A percentile compares a stretch with the other conserved stretches of the same genome.
Evolutionary conservation across 2,888 invertebrate species (phyloP).

Genomic region (Drosophila vallismaia): DNA sequence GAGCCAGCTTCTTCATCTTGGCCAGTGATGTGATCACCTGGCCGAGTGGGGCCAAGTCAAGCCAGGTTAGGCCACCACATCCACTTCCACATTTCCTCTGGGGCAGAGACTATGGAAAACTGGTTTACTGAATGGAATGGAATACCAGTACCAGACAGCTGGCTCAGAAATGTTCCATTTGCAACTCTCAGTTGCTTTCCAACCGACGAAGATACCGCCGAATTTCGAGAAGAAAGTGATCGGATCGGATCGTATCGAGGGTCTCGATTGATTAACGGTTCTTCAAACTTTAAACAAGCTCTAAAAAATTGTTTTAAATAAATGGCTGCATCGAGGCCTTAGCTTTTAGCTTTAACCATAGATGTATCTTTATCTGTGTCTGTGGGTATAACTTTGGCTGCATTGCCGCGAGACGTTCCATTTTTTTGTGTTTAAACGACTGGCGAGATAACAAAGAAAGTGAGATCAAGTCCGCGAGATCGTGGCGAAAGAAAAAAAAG

Average conservation of each 20-base stretch:
- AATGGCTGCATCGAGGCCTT: constrained; percentile 28
- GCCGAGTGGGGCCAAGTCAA: constrained; percentile 3
- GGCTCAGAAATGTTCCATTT: constrained; percentile 52
- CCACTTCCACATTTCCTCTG: constrained; percentile 40
- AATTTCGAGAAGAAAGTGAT: constrained; percentile 50
- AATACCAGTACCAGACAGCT: constrained; percentile 19
- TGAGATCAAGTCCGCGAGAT: constrained; percentile 74
- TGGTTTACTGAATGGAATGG: constrained; percentile 49
- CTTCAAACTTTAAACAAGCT: constrained; percentile 28
- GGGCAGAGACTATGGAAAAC: constrained; percentile 50
- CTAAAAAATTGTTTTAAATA: constrained; percentile 30
- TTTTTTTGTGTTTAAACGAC: constrained; percentile 38
- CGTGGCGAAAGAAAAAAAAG: constrained; percentile 62
- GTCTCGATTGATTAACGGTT: constrained; percentile 43
- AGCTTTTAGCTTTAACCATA: neutral
- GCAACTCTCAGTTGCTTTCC: constrained; percentile 43
- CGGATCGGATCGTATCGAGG: constrained; percentile 19
- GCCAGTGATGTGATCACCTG: constrained; percentile 14
- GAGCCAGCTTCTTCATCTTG: constrained; percentile 18
- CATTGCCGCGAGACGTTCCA: constrained; percentile 40
- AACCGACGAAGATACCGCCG: constrained; percentile 23
- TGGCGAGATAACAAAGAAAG: constrained; percentile 53
- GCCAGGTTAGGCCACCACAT: constrained; percentile 28
- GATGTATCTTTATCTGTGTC: neutral
- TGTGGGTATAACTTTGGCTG: constrained; percentile 16